phyloP scores from a whole-genome alignment of 2,113 vertebrate genomes.

The Epinephelus lanceolatus region DNA sequence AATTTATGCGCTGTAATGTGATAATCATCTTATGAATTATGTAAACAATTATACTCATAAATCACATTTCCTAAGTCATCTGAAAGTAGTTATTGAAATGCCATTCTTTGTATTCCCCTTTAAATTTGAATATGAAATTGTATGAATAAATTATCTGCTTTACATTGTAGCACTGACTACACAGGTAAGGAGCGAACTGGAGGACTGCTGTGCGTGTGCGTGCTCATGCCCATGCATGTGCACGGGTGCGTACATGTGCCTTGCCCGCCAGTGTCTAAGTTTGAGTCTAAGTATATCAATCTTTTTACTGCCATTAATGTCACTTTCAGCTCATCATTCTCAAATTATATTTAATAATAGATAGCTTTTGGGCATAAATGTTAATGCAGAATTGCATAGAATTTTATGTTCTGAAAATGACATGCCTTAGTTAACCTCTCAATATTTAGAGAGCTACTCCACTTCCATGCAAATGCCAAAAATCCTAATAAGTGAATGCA shows the following conservation, averaged over 20 bases:
- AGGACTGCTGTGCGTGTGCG: not conserved
- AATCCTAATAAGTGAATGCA: constrained; percentile 47
- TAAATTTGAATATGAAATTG: constrained; percentile 44
- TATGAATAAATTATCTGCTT: not conserved
- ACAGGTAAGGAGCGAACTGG: not conserved
- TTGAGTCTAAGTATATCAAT: constrained; percentile 83
- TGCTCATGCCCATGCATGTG: not conserved
- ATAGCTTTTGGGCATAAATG: constrained; percentile 87
- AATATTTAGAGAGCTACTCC: constrained; percentile 73
- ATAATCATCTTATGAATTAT: constrained; percentile 77
- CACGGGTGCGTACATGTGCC: constrained; percentile 27
- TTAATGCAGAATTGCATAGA: constrained; percentile 84
- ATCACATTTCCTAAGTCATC: constrained; percentile 59
- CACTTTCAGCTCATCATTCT: constrained; percentile 88
- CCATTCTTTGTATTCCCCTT: constrained; percentile 49
- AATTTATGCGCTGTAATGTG: constrained; percentile 69
- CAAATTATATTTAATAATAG: constrained; percentile 88
- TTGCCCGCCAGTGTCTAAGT: constrained; percentile 65
- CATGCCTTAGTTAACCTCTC: constrained; percentile 81
- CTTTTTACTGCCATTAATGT: constrained; percentile 88
- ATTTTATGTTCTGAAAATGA: constrained; percentile 84
- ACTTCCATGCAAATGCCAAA: constrained; percentile 58
- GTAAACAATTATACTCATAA: constrained; percentile 68
- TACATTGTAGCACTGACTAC: constrained; percentile 9
- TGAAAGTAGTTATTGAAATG: constrained; percentile 52